Conservation (phyloP, 2,888 invertebrate genomes). For the Abrostola tripartita region DNA sequence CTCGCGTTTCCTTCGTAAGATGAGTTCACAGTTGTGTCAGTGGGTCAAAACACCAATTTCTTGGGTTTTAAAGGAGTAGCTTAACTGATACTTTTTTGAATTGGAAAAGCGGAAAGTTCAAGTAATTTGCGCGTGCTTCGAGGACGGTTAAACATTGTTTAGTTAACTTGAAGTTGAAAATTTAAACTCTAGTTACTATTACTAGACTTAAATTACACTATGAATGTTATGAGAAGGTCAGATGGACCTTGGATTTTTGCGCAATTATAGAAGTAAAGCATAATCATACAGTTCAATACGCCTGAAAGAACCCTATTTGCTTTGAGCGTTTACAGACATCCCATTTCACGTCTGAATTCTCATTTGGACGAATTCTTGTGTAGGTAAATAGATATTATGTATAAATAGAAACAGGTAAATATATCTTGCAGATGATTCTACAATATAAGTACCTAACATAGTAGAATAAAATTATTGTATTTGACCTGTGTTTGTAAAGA, state of each 20-base stretch:
- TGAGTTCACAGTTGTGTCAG: constrained; percentile 2
- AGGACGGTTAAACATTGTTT: no score
- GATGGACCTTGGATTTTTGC: not conserved
- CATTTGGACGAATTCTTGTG: not conserved
- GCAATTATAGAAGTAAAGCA: not conserved
- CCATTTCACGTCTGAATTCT: constrained; percentile 3
- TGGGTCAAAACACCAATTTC: constrained; percentile 14
- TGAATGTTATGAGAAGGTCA: not conserved
- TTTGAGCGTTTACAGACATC: constrained; percentile 4
- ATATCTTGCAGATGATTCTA: not conserved
- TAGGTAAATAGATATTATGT: not conserved
- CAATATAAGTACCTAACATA: no score
- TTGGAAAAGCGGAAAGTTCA: not conserved
- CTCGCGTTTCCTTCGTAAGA: constrained; percentile 13
- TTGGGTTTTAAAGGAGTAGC: not conserved
- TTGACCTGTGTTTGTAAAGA: no score
- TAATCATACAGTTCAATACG: constrained; percentile 2
- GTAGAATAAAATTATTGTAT: no score
- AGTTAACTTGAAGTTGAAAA: not conserved
- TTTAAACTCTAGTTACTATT: not conserved
- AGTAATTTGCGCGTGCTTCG: no score
- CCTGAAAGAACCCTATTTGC: constrained; percentile 1
- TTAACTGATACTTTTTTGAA: not conserved
- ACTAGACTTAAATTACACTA: not conserved
- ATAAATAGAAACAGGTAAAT: not conserved